Base-by-base conservation (phyloP, 2,888 invertebrate genomes). In the Psylliodes chrysocephalus region DNA sequence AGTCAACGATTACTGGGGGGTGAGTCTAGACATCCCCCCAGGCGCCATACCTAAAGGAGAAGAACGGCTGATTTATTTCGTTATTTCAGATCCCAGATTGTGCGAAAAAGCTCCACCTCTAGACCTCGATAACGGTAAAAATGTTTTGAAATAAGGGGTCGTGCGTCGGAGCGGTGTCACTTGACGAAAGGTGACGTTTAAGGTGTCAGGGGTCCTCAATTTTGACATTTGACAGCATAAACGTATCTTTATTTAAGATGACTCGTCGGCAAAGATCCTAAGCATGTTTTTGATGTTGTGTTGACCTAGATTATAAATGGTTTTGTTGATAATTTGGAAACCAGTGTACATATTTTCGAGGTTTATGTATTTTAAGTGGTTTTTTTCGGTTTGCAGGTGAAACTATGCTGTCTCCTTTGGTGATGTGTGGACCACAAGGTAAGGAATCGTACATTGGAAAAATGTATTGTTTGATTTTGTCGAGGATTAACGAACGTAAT, bases 351-450 rank as follows among this genome's bases (percentile, higher is more conserved):
- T 76, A 19, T 49, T 14, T 49, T 28, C 25, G 12, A 4, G 15
- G 8, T 2, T 47, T 25, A 49, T 49, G 6, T 10, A 10, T 12
- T 70, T 52, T 22, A 18, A 15, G 22, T 54, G 49, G n/a, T 62
- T 47, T 57, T n/a, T 61, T 56, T 63, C 59, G 42, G 42, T 61
- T 67, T 66, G 15, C 66, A 95, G 95, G 96, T 89, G 96, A 97
- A 87, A 93, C 94, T 68, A 90, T 96, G 87, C 87, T 96, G 76
- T 95, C 95, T 77, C 96, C 96, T 64, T 86, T 96, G 77, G 96
- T 97, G 78, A 95, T 96, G 93, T 97, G 96, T 85, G 96, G 97
- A 66, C 97, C 97, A 18, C 95, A 95, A 84, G 92, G 96, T 73
- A 86, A 95, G 64, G 49, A 35, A n/a, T 40, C 7, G 10, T 7